These are phyloP conservation scores for Leontocebus nigricollis DNA, from an alignment of 2,797 vertebrate genomes.

Conservation along the genomic window DNA sequence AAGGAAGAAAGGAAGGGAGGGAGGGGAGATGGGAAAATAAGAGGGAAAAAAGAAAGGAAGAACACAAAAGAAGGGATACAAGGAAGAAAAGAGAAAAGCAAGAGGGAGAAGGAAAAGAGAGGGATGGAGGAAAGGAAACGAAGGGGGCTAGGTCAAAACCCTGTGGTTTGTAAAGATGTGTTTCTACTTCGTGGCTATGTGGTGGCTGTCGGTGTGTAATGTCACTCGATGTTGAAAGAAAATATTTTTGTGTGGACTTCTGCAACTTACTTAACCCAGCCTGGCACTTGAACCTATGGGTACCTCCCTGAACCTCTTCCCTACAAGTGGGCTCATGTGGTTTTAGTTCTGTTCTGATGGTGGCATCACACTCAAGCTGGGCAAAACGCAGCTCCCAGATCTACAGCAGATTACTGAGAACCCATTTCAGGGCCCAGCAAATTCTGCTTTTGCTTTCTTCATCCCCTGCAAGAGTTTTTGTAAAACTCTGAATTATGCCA, in stretches of 20 bases:
- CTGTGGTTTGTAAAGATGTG: neutral
- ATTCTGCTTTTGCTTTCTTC: neutral
- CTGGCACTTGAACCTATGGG: neutral
- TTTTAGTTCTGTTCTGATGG: neutral
- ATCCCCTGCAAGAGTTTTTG: neutral
- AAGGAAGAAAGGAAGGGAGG: neutral
- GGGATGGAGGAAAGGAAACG: neutral
- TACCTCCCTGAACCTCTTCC: neutral
- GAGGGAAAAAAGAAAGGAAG: rapidly evolving
- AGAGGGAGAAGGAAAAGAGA: neutral
- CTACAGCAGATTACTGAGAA: neutral
- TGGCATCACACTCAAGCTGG: neutral
- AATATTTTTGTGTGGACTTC: neutral
- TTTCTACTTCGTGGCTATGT: neutral
- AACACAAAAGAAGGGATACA: rapidly evolving
- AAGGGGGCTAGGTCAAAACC: neutral
- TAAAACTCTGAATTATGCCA: neutral
- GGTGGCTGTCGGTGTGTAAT: neutral
- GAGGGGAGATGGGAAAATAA: rapidly evolving
- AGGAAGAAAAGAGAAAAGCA: rapidly evolving
- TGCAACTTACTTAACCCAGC: neutral
- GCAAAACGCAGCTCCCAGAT: neutral
- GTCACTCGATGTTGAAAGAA: neutral
- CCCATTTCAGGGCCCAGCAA: neutral
- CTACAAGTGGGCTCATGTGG: neutral